phyloP scores from a whole-genome alignment of 2,888 invertebrate species.

The Tenthredo distinguenda region DNA sequence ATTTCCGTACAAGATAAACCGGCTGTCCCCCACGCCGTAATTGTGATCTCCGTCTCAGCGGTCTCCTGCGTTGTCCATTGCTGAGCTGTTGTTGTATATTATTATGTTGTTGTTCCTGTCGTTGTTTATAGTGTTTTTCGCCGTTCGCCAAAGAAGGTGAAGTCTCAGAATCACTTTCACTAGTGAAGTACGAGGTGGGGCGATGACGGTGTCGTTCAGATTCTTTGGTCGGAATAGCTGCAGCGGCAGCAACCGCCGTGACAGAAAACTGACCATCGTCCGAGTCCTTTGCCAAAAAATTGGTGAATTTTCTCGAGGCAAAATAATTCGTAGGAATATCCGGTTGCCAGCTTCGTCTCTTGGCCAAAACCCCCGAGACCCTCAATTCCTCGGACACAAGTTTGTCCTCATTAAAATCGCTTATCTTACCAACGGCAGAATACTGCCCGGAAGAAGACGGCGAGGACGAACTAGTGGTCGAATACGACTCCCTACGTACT shows the following conservation, averaged over 20 bases:
- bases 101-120: constrained; percentile 6
- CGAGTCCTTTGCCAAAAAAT: constrained; percentile 67
- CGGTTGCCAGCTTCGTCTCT: constrained; percentile 66
- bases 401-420: constrained; percentile 77
- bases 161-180: constrained; percentile 50
- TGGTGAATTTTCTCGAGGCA: constrained; percentile 73
- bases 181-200: constrained; percentile 13
- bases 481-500: constrained; percentile 56
- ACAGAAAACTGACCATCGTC: neutral
- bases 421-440: constrained; percentile 69
- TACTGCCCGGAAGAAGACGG: constrained; percentile 58
- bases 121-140: constrained; percentile 41
- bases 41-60: constrained; percentile 74
- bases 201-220: constrained; percentile 10
- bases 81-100: constrained; percentile 11
- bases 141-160: constrained; percentile 36
- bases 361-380: constrained; percentile 64
- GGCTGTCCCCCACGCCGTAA: constrained; percentile 71
- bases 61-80: constrained; percentile 64
- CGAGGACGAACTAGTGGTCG: constrained; percentile 64
- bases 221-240: constrained; percentile 24
- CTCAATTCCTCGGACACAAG: constrained; percentile 72
- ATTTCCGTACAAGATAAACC: constrained; percentile 74
- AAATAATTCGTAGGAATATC: constrained; percentile 68
- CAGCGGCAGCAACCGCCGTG: neutral